phyloP scores from a whole-genome alignment of 2,888 invertebrate genomes.

The Drosophila differens region DNA sequence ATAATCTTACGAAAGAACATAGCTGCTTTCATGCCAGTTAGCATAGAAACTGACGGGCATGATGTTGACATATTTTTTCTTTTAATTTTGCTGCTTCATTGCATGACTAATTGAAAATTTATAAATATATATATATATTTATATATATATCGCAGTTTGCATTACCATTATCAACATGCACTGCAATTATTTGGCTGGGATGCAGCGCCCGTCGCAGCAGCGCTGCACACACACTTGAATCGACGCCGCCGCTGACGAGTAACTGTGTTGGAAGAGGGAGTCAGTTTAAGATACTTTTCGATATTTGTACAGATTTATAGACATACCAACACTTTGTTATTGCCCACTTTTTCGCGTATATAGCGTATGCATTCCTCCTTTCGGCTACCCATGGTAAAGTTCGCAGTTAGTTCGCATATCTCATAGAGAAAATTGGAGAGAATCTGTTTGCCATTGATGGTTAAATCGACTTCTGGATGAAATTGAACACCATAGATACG shows the following conservation, averaged over 20 bases:
- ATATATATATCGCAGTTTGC: background rate
- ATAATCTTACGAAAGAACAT: background rate
- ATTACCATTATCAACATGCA: constrained; percentile 98
- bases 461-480: constrained; percentile 99
- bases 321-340: constrained; percentile 96
- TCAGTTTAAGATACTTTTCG: background rate
- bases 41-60: background rate
- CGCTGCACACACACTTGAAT: constrained; percentile 99
- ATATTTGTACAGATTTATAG: background rate
- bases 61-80: background rate
- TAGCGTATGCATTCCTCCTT: constrained; percentile 96
- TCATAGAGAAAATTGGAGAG: constrained; percentile 97
- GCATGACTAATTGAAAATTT: background rate
- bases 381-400: constrained; percentile 94
- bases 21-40: background rate
- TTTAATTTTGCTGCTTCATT: background rate
- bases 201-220: constrained; percentile 95
- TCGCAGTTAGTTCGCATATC: constrained; percentile 93
- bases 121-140: background rate
- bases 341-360: constrained; percentile 95
- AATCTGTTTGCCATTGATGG: constrained; percentile 95
- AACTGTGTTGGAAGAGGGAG: constrained; percentile 87
- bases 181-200: constrained; percentile 96
- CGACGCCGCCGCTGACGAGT: constrained; percentile 98
- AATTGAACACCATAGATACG: constrained; percentile 98